These are phyloP conservation scores for Malurus elegans DNA, from an alignment of 2,113 vertebrate species.

Conservation along the genomic window DNA sequence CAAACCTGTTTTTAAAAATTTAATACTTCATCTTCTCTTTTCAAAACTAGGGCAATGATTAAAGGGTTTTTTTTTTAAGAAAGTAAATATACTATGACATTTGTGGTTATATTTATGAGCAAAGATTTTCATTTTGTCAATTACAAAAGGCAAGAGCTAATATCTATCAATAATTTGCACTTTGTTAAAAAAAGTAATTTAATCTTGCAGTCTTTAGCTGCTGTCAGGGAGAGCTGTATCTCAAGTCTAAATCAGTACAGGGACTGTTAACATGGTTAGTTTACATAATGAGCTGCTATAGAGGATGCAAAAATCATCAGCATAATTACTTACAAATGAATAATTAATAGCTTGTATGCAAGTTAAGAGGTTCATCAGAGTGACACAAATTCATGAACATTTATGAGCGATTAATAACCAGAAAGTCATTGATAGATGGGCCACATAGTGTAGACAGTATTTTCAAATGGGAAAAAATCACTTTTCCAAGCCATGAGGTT, in stretches of 20 bases:
- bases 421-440: constrained; percentile 20
- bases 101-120: background rate
- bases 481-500: constrained; percentile 32
- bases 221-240: background rate
- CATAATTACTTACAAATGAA: constrained; percentile 66
- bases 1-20: background rate
- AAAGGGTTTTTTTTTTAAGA: accelerated
- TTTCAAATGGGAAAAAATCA: background rate
- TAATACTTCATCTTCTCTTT: background rate
- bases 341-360: constrained; percentile 54
- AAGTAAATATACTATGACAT: background rate
- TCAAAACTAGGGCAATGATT: background rate
- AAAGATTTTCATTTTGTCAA: background rate
- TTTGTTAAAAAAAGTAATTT: background rate
- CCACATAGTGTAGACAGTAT: background rate
- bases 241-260: constrained; percentile 1
- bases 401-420: constrained; percentile 67
- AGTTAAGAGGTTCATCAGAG: constrained; percentile 55
- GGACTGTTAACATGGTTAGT: constrained; percentile 29
- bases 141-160: background rate
- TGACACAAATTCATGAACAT: constrained; percentile 64
- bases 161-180: background rate
- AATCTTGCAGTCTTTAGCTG: background rate
- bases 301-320: constrained; percentile 46
- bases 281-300: constrained; percentile 51